A percentile compares a stretch with the other conserved stretches of the same genome.
These are phyloP conservation scores for Delphinapterus leucas DNA, from an alignment of 2,113 vertebrate species.

Conservation along the genomic window DNA sequence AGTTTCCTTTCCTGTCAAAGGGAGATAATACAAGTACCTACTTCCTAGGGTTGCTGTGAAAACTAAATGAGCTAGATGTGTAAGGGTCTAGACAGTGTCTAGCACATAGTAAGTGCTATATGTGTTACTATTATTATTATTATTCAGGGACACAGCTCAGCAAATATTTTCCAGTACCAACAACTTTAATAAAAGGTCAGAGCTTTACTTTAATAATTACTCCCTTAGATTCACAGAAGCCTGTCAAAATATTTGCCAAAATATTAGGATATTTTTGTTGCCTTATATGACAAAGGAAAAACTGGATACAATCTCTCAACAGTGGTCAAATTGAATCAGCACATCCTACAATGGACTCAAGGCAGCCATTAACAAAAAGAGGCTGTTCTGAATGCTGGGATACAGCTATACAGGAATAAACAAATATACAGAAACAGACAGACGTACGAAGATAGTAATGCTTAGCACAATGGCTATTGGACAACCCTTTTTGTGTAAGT, in stretches of 20 bases:
- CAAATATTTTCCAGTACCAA: not conserved
- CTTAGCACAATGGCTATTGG: no score
- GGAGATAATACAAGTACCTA: not conserved
- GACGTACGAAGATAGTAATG: accelerated
- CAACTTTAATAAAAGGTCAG: not conserved
- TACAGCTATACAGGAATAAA: not conserved
- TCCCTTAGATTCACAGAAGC: not conserved
- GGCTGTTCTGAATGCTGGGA: not conserved
- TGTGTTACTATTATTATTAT: not conserved
- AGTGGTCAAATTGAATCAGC: not conserved
- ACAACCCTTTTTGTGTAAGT: not conserved
- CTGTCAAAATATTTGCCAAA: no score
- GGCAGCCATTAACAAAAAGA: not conserved
- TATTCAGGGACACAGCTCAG: not conserved
- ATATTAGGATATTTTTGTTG: not conserved
- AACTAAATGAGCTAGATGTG: not conserved
- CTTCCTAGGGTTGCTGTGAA: not conserved
- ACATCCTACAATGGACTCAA: accelerated
- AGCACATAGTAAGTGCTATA: accelerated
- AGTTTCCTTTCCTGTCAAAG: not conserved
- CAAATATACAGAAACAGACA: not conserved
- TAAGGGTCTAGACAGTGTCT: not conserved
- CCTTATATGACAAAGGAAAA: not conserved
- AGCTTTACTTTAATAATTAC: not conserved
- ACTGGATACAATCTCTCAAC: not conserved